Percentiles rank a stretch among this genome's conserved stretches.
Conservation (phyloP, 2,113 vertebrate species). For the Megaleporinus macrocephalus region DNA sequence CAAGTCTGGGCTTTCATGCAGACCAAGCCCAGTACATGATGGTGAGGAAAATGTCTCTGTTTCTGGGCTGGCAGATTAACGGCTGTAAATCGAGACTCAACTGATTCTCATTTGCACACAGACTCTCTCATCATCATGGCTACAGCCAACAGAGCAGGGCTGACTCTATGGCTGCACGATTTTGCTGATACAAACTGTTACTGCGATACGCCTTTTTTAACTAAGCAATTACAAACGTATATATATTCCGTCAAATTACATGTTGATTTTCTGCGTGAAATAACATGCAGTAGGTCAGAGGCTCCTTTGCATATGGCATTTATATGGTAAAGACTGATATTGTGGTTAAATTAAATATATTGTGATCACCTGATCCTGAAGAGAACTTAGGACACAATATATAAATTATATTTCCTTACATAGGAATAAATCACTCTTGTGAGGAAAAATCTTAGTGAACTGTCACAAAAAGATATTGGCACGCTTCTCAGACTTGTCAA, state of each 20-base stretch:
- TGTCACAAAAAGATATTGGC: background rate
- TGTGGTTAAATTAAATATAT: no score
- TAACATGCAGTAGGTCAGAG: no score
- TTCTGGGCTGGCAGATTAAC: constrained; percentile 30
- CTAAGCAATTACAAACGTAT: no score
- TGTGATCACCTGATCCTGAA: no score
- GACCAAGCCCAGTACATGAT: background rate
- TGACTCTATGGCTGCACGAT: background rate
- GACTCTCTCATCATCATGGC: constrained; percentile 39
- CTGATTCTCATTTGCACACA: constrained; percentile 37
- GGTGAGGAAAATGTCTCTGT: background rate
- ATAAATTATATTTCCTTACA: background rate
- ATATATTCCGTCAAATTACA: no score
- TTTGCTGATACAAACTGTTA: background rate
- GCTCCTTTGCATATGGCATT: no score
- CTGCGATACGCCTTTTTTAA: no score
- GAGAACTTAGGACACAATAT: no score
- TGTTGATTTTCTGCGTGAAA: no score
- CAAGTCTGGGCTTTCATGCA: background rate
- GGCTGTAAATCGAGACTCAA: constrained; percentile 33
- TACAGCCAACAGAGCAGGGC: background rate
- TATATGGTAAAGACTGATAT: no score
- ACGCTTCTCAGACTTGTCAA: background rate
- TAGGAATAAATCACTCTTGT: background rate
- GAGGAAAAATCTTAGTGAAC: no score